These are phyloP conservation scores for Ethmia dodecea DNA, from an alignment of 2,888 invertebrate species.

Conservation along the genomic window DNA sequence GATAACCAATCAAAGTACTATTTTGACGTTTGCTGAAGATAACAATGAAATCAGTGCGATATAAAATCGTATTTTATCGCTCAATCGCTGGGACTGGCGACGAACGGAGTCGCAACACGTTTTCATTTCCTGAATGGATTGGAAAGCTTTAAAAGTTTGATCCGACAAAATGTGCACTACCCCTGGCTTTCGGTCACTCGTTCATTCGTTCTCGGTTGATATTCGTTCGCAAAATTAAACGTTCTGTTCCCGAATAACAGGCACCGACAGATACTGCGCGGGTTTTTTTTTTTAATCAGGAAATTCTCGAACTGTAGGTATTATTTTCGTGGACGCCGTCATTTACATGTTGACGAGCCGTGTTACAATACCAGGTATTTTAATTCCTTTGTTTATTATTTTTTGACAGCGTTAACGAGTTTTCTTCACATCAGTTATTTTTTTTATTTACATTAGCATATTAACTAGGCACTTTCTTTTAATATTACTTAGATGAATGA, in stretches of 20 bases:
- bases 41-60: too few species aligned
- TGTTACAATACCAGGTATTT: too few species aligned
- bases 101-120: slow-evolving; percentile 22
- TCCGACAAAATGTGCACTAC: slow-evolving; percentile 27
- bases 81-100: slow-evolving; percentile 20
- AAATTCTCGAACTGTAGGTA: slow-evolving; percentile 6
- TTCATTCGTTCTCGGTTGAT: too few species aligned
- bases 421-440: too few species aligned
- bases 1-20: too few species aligned
- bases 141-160: slow-evolving; percentile 31
- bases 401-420: too few species aligned
- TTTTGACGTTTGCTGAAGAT: too few species aligned
- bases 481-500: too few species aligned
- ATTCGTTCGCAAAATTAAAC: slow-evolving; percentile 36
- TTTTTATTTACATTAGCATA: too few species aligned
- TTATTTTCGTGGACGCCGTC: slow-evolving; percentile 11
- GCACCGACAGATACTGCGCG: slow-evolving; percentile 12
- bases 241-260: slow-evolving; percentile 29
- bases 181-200: slow-evolving; percentile 5
- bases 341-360: slow-evolving; percentile 15
- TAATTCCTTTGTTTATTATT: too few species aligned
- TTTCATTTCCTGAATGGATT: slow-evolving; percentile 31
- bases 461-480: too few species aligned
- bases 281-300: slow-evolving; percentile 19
- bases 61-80: slow-evolving; percentile 14